These are phyloP conservation scores for Cheumatopsyche charites DNA, from an alignment of 1,140 invertebrate genomes.

Conservation along the genomic window DNA sequence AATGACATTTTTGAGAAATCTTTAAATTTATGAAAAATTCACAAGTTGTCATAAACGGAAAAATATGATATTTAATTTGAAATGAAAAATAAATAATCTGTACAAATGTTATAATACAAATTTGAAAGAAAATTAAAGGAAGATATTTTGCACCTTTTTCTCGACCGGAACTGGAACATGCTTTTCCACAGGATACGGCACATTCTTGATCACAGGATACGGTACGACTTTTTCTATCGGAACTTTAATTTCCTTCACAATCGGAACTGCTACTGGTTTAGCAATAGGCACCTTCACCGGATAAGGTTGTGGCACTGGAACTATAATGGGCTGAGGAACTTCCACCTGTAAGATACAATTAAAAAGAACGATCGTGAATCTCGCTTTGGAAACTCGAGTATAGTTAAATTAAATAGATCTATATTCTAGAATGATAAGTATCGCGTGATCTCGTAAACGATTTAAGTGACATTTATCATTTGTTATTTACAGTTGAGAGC, in stretches of 20 bases:
- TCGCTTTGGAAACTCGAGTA: neutral
- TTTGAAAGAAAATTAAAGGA: too few species aligned
- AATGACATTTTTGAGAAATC: too few species aligned
- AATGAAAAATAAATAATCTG: too few species aligned
- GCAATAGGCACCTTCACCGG: constrained; percentile 70
- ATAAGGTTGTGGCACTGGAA: constrained; percentile 69
- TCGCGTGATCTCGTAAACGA: neutral
- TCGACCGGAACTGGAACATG: constrained; percentile 68
- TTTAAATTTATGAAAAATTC: too few species aligned
- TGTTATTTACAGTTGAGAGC: too few species aligned
- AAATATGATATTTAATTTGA: too few species aligned
- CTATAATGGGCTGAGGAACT: constrained; percentile 68
- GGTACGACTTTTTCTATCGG: constrained; percentile 72
- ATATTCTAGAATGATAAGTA: neutral
- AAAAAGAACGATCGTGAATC: neutral
- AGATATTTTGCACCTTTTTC: constrained; percentile 68
- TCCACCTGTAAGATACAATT: constrained; percentile 55
- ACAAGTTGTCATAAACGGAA: too few species aligned
- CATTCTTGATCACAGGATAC: constrained; percentile 69
- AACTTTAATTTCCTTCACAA: constrained; percentile 68
- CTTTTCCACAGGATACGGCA: constrained; percentile 72
- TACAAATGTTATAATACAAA: too few species aligned
- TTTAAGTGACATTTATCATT: too few species aligned
- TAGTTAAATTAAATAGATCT: neutral
- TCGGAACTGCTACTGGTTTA: constrained; percentile 68